These are phyloP conservation scores for Chelonus formosanus DNA, from an alignment of 2,888 invertebrate genomes.

Conservation along the genomic window DNA sequence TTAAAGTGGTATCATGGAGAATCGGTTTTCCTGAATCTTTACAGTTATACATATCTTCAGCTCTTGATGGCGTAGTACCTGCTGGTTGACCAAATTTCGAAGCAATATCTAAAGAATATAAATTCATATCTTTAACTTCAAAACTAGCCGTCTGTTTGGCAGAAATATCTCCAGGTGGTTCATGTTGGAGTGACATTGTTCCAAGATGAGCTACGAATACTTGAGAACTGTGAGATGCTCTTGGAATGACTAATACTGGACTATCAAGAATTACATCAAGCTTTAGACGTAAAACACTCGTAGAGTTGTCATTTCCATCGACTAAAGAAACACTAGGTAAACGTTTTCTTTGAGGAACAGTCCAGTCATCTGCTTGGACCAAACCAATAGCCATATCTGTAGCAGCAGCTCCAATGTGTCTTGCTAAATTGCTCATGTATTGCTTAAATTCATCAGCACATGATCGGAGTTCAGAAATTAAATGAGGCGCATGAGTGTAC, in stretches of 20 bases:
- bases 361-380: conserved; percentile 74
- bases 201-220: conserved; percentile 94
- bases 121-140: conserved; percentile 86
- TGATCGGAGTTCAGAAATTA: conserved; percentile 85
- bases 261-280: conserved; percentile 86
- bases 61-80: conserved; percentile 65
- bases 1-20: conserved; percentile 87
- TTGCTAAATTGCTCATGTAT: conserved; percentile 83
- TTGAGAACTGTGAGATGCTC: conserved; percentile 78
- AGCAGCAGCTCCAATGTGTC: conserved; percentile 88
- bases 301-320: conserved; percentile 61
- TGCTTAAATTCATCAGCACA: conserved; percentile 92
- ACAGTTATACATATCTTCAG: conserved; percentile 80
- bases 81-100: conserved; percentile 48
- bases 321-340: conserved; percentile 62
- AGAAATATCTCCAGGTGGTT: conserved; percentile 51
- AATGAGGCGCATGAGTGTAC: conserved; percentile 91
- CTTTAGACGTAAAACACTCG: conserved; percentile 61
- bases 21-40: conserved; percentile 82
- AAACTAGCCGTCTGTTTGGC: conserved; percentile 63
- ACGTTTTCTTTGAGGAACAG: conserved; percentile 67
- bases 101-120: conserved; percentile 78
- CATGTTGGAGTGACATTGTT: conserved; percentile 74
- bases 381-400: conserved; percentile 93
- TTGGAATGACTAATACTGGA: conserved; percentile 89